Evolutionary conservation across 1,140 invertebrate species (phyloP).

Genomic region (Brachionus rubens): DNA sequence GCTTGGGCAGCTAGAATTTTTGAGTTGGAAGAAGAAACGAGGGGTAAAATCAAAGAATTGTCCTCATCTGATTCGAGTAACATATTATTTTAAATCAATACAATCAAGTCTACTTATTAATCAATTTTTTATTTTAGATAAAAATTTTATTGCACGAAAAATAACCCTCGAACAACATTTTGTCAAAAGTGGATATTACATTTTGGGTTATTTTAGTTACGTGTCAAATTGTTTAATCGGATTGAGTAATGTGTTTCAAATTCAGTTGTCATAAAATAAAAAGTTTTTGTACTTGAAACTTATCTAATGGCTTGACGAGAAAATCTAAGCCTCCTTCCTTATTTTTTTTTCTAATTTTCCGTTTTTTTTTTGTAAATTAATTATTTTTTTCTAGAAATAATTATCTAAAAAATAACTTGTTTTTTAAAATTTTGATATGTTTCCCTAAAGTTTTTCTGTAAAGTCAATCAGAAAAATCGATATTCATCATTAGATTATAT

Average conservation of each 20-base stretch:
- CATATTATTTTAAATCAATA: not conserved
- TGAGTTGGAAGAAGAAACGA: not conserved
- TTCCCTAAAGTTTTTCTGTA: no score
- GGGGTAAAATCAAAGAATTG: not conserved
- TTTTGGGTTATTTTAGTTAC: conserved; percentile 43
- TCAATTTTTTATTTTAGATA: not conserved
- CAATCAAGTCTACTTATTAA: not conserved
- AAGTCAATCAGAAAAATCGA: no score
- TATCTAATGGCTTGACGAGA: no score
- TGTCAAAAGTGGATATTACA: conserved; percentile 9
- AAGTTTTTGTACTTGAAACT: no score
- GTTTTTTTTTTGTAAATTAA: no score
- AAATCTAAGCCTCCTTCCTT: no score
- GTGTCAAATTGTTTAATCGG: conserved; percentile 7
- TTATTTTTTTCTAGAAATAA: no score
- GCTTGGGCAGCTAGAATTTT: not conserved
- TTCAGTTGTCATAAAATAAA: not conserved
- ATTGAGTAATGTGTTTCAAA: conserved; percentile 1
- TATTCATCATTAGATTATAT: no score
- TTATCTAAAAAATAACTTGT: no score
- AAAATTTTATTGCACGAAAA: not conserved
- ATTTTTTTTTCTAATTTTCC: no score
- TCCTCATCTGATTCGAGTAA: no score
- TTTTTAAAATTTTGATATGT: no score
- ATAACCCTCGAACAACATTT: not conserved